Evolutionary conservation across 53 echinoderm and acorn worm genomes (phyloP), one percentile per base, ranked within the genome.

Genomic region (Antedon mediterranea): DNA sequence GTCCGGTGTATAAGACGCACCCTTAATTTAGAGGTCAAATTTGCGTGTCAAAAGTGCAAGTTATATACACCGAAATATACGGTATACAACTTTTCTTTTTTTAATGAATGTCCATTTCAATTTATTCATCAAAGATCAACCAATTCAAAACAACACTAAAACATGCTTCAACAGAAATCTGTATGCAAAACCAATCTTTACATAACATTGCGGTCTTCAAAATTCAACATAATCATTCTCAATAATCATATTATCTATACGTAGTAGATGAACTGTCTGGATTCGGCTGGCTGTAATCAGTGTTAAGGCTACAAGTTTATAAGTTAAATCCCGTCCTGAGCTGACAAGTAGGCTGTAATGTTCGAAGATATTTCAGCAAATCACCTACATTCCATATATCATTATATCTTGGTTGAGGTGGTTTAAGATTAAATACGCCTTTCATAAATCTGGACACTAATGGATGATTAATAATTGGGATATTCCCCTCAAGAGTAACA

Each of bases 141-240:
- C 37, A 37, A 37, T 37, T 37, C 37, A 37, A 6, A 11, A 57
- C 57, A 18, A 57, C 57, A 18, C 23, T 15, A 18, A 11, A 23
- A 8, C 3, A 57, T 57, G 23, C 57, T 2, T 13, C 23, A 57
- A 23, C 14, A 6, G 23, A 57, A 11, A 2, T 18, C 9, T 57
- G 57, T 41, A 41, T n/a, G n/a, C 41, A 57, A 1, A 15, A 57
- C 23, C 20, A 11, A 57, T 15, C 32, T 30, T 57, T 73, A 33
- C 84, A 71, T 8, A 82, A 28, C 6, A 28, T 32, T 14, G 6
- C n/a, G 32, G 84, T 90, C 43, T 79, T 3, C 57, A 43, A 81
- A 86, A 86, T 23, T 71, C 43, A 7, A 80, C 33, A 30, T 43
- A 81, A 34, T 23, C 23, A 57, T 57, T 26, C 9, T 23, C 3